phyloP scores from a whole-genome alignment of 2,113 vertebrate species.

The Sylvietta virens region DNA sequence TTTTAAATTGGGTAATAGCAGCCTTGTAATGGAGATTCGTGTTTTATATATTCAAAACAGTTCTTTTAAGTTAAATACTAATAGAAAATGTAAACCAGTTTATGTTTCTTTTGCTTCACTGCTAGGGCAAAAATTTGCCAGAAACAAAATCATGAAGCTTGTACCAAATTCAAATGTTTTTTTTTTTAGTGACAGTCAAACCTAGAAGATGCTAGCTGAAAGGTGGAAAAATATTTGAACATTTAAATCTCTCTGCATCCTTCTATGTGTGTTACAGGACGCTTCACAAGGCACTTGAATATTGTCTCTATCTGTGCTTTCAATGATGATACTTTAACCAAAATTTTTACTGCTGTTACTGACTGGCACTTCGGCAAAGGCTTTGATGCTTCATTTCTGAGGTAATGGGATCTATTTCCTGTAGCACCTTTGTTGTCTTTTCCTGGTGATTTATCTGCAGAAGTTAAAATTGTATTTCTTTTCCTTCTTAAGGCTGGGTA shows the following conservation, averaged over 20 bases:
- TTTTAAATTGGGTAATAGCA: not conserved
- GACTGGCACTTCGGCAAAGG: slow-evolving; percentile 91
- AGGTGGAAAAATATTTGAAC: not conserved
- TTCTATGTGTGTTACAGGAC: slow-evolving; percentile 69
- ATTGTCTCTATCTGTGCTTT: slow-evolving; percentile 85
- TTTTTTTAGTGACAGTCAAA: not conserved
- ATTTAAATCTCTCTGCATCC: not conserved
- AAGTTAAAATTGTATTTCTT: not conserved
- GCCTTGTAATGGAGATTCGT: not conserved
- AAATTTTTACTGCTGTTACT: slow-evolving; percentile 85
- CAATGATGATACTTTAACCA: slow-evolving; percentile 83
- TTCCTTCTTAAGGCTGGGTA: slow-evolving; percentile 77
- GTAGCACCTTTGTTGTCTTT: not conserved
- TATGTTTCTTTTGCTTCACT: not conserved
- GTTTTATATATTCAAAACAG: not conserved
- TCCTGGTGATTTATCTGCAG: not conserved
- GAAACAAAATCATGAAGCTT: not conserved
- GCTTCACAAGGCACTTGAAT: slow-evolving; percentile 89
- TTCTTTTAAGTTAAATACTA: not conserved
- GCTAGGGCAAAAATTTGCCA: not conserved
- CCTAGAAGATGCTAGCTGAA: not conserved
- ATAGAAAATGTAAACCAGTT: not conserved
- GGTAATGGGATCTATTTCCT: slow-evolving; percentile 64
- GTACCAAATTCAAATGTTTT: not conserved
- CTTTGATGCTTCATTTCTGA: slow-evolving; percentile 81